Base-by-base conservation (phyloP, 1,140 invertebrate species). In the Achroia grisella region DNA sequence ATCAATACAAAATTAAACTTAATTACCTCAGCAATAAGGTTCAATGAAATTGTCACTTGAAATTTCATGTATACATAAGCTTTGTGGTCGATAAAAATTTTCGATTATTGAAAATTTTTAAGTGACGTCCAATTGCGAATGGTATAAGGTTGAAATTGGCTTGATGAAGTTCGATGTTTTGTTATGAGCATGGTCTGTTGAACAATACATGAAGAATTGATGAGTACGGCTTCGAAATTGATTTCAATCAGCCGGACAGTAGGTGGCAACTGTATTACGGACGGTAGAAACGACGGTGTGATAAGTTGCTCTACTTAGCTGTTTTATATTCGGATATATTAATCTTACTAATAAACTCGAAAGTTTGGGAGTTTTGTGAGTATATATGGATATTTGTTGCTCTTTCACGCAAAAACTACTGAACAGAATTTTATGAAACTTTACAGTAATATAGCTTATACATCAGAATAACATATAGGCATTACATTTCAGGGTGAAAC, bases 191-290 rank as follows among this genome's bases (percentile, higher is more conserved):
- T 2, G 36, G 14, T 39, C 11, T 45, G 11, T 39, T 54, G 52
- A 48, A 67, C 62, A 72, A 71, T 64, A 43, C 42, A 56, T 23
- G 6, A 23, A 50, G 52, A 58, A 76, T 76, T 70, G 70, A 76
- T 76, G 62, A 60, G 54, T 39, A 43, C 41, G 43, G 30, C 35
- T 58, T 56, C 31, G 40, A 61, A 65, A 76, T 72, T 70, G 68
- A 72, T 71, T 71, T 71, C 72, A 67, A 76, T 76, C 72, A 73
- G 34, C 42, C 39, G 44, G 63, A 64, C 72, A 50, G 72, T 73
- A 73, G 72, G 72, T 71, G 72, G 72, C 70, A 59, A 66, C 64
- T 59, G 67, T 63, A 62, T 71, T 73, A 70, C 66, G 66, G 17
- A 46, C 17, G 12, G 11, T 17, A 10, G 14, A n/a, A 10, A 8